A percentile compares a stretch with the other conserved stretches of the same genome.
These are phyloP conservation scores for Euplexia lucipara DNA, from an alignment of 2,888 invertebrate species.

Conservation along the genomic window DNA sequence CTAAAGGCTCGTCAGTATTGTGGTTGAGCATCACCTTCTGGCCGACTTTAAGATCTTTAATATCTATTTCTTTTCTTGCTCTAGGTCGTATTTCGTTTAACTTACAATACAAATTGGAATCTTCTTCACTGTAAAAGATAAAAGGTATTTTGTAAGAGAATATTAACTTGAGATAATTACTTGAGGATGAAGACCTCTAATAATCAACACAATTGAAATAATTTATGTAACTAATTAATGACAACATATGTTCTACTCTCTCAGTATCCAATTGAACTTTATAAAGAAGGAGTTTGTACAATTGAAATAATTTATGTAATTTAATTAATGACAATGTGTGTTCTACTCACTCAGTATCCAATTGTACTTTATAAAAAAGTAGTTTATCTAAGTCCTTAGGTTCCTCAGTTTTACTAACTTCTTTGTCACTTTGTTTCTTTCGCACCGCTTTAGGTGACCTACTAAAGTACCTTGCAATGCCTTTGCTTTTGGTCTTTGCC, in stretches of 20 bases:
- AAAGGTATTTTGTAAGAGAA: background rate
- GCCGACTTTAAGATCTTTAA: conserved; percentile 90
- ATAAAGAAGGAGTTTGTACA: too few relatives aligned
- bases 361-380: conserved; percentile 85
- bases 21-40: conserved; percentile 94
- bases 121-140: conserved; percentile 77
- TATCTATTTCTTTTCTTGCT: conserved; percentile 89
- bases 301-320: too few relatives aligned
- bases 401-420: conserved; percentile 32
- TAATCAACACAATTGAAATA: too few relatives aligned
- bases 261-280: too few relatives aligned
- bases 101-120: conserved; percentile 78
- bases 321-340: too few relatives aligned
- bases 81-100: conserved; percentile 93
- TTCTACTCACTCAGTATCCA: conserved; percentile 80
- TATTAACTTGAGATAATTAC: background rate
- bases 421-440: conserved; percentile 65
- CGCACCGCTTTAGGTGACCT: conserved; percentile 67
- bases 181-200: background rate
- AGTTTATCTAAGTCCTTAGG: conserved; percentile 69
- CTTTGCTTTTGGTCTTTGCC: conserved; percentile 66
- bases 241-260: too few relatives aligned
- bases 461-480: conserved; percentile 77
- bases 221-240: too few relatives aligned
- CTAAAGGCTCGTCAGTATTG: conserved; percentile 93